A percentile compares a stretch with the other conserved stretches of the same genome.
Conservation (phyloP, 2,113 vertebrate genomes). For the Camelus dromedarius region DNA sequence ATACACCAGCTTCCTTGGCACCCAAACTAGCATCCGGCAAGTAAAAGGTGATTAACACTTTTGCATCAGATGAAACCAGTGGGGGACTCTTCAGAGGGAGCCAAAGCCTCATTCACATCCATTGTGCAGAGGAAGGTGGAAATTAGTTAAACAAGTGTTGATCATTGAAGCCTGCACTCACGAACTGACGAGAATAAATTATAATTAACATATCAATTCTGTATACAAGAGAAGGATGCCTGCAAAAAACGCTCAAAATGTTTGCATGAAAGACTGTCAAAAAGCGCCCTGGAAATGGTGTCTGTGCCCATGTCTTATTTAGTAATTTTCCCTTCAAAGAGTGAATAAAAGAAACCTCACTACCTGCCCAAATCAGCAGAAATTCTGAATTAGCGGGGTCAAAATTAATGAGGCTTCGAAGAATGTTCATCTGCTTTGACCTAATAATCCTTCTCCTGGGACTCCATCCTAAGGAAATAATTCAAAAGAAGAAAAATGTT, state of each 20-base stretch:
- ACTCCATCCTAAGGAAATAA: slow-evolving; percentile 68
- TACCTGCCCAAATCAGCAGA: slow-evolving; percentile 65
- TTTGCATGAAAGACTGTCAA: not conserved
- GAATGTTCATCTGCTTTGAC: slow-evolving; percentile 62
- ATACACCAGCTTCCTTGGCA: not conserved
- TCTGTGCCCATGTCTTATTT: slow-evolving; percentile 17
- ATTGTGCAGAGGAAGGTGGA: slow-evolving; percentile 25
- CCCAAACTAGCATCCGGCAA: not conserved
- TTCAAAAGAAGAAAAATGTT: slow-evolving; percentile 56
- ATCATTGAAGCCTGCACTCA: slow-evolving; percentile 41
- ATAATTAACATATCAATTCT: slow-evolving; percentile 48
- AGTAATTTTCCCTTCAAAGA: slow-evolving; percentile 37
- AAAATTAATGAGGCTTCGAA: slow-evolving; percentile 70
- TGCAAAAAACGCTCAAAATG: slow-evolving; percentile 39
- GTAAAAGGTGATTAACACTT: not conserved
- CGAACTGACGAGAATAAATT: slow-evolving; percentile 36
- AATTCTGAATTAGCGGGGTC: slow-evolving; percentile 69
- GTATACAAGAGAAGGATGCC: not conserved
- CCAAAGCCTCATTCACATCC: not conserved
- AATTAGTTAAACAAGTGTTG: slow-evolving; percentile 59
- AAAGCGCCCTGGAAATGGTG: slow-evolving; percentile 38
- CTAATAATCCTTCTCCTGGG: slow-evolving; percentile 71
- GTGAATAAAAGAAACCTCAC: slow-evolving; percentile 20
- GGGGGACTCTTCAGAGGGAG: not conserved
- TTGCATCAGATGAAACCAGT: not conserved